Evolutionary conservation across 2,888 invertebrate genomes (phyloP).

Genomic region (Lepidocyrtinus sp.): DNA sequence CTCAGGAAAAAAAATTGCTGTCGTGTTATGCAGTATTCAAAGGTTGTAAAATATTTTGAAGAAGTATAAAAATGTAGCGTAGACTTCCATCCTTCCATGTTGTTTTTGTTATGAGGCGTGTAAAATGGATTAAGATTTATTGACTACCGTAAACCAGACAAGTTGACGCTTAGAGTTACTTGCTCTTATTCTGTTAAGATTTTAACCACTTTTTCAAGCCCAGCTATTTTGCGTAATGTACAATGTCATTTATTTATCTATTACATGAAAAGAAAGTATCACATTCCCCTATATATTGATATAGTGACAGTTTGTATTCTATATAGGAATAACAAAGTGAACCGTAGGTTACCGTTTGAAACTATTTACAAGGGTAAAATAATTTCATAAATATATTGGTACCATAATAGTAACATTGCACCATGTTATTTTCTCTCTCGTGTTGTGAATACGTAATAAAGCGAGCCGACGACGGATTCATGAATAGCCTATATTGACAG

Average conservation of each 20-base stretch:
- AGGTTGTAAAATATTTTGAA: too few relatives aligned
- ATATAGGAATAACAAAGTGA: too few relatives aligned
- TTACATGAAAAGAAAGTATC: too few relatives aligned
- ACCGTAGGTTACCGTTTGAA: too few relatives aligned
- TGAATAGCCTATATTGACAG: slow-evolving; percentile 45
- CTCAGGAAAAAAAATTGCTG: too few relatives aligned
- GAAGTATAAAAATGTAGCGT: too few relatives aligned
- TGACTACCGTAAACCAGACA: slow-evolving; percentile 46
- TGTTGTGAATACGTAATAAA: slow-evolving; percentile 59
- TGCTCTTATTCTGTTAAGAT: neutral
- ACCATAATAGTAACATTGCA: too few relatives aligned
- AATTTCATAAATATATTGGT: too few relatives aligned
- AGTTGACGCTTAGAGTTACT: slow-evolving; percentile 43
- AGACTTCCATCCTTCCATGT: too few relatives aligned
- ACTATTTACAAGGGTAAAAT: too few relatives aligned
- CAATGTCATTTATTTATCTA: neutral
- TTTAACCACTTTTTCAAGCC: neutral
- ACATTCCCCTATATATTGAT: too few relatives aligned
- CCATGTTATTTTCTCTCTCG: neutral
- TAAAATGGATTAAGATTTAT: slow-evolving; percentile 64
- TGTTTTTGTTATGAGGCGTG: slow-evolving; percentile 40
- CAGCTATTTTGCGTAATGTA: neutral
- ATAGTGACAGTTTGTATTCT: too few relatives aligned
- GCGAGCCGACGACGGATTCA: slow-evolving; percentile 59
- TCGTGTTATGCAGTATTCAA: slow-evolving; percentile 9